Base-by-base conservation (phyloP, 2,888 invertebrate genomes). In the Ochropleura leucogaster region DNA sequence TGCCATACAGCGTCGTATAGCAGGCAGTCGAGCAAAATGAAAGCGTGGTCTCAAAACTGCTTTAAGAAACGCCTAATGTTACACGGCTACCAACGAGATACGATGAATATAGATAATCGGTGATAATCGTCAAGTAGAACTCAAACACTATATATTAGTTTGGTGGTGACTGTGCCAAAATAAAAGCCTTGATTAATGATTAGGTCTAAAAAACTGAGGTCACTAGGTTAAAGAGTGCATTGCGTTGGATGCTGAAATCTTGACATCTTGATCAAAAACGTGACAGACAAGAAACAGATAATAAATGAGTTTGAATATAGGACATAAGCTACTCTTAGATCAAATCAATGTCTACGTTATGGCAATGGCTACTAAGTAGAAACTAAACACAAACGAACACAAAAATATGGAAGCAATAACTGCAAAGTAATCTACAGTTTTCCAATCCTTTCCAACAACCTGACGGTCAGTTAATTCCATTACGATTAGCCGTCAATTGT, bases 401-500 rank as follows among this genome's bases (percentile, higher is more conserved):
- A 7, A 47, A 47, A 46, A 10, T 16, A 64, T 40, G n/a, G n/a
- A 44, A 46, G 16, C 3, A 20, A 14, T 4, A 7, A 40, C 40
- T 60, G n/a, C 18, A 16, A 10, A 46, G 6, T 60, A 40, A 46
- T 40, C 4, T 16, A 55, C 44, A 55, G 55, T 46, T 67, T 30
- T 51, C 10, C 16, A 65, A 63, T 73, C 12, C 1, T 64, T 7
- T 57, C n/a, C 5, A 47, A 7, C n/a, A 47, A 62, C 6, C 60
- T 42, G 20, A 3, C 63, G 47, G 46, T 49, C 49, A 67, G 73
- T 68, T 53, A 68, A 72, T 68, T 72, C 63, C 49, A 70, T 74
- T 73, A 72, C 51, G 60, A 67, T 81, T 59, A 73, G 30, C 42
- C 16, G 60, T 72, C 65, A 76, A 70, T 57, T 57, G 74, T 72